Base-by-base conservation (phyloP, 92 coral and sea anemone species). In the Micromussa lordhowensis region DNA sequence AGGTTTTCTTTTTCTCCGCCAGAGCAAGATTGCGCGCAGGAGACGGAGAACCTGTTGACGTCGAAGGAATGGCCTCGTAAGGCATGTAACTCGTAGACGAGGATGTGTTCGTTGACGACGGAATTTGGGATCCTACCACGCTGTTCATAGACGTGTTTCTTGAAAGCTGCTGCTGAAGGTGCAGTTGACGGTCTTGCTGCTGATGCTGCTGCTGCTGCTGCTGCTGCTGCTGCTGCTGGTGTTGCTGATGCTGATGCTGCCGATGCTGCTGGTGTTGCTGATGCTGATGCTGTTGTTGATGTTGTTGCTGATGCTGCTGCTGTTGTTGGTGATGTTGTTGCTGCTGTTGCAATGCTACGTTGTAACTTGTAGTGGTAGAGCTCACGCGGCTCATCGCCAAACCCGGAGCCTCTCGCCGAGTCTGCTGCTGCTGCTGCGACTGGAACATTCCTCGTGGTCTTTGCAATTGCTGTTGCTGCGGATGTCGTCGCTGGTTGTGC, bases 361-460 rank as follows among this genome's bases (percentile, higher is more conserved):
- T 87, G 58, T 80, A 87, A 48, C 90, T 82, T 82, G 91, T 77
- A 17, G 93, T 71, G 59, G 95, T 71, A 61, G 91, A 87, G 21
- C 87, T 79, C 57, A 86, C 89, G 10, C 89, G 89, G 82, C 68
- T 51, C 81, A 84, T 84, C 10, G 81, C 88, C 35, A 83, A 48
- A 26, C 86, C 63, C 29, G 74, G 4, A 2, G 64, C 19, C 40
- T 85, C 75, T 28, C 78, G 88, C n/a, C 61, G 87, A 15, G 87
- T 72, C 36, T 44, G 51, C 0, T 44, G 48, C n/a, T 61, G 90
- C n/a, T 48, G 96, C 21, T 64, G 85, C 48, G n/a, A 89, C 53
- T 18, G 94, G 22, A 19, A 55, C 57, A 54, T 5, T 64, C 22
- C 51, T 36, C 51, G 88, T 51, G 40, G 82, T 69, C 48, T 54